Percentiles rank a stretch among this genome's conserved stretches.
Conservation (phyloP, 2,113 vertebrate species). For the Thomomys bottae region DNA sequence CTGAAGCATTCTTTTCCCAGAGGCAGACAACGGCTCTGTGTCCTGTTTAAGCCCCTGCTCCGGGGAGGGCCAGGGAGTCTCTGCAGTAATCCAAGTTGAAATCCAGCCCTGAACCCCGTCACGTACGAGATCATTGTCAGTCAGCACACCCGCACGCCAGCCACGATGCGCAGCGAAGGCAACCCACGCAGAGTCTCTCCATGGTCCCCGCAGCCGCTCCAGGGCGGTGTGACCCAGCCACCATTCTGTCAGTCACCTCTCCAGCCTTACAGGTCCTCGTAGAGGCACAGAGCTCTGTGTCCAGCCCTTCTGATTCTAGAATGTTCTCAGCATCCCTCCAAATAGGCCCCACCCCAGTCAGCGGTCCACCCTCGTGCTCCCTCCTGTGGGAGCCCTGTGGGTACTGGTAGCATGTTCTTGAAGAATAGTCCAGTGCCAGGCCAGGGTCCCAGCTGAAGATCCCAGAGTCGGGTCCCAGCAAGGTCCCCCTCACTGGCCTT, state of each 20-base stretch:
- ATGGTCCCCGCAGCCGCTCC: not conserved
- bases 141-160: too few species aligned
- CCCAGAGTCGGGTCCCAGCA: not conserved
- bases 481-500: too few species aligned
- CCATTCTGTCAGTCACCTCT: not conserved
- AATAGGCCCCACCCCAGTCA: not conserved
- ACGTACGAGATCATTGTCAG: too few species aligned
- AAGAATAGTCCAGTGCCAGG: too few species aligned
- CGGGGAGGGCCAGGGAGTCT: not conserved
- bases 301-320: not conserved
- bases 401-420: too few species aligned
- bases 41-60: too few species aligned
- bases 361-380: accelerated
- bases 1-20: not conserved
- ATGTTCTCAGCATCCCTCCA: not conserved
- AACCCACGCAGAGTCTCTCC: accelerated
- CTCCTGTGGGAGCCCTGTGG: not conserved
- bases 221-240: too few species aligned
- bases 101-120: not conserved
- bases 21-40: not conserved
- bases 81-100: too few species aligned
- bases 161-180: accelerated
- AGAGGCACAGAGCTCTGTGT: not conserved
- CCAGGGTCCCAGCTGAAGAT: not conserved
- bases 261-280: not conserved